Percentiles rank a stretch among this genome's conserved stretches.
Evolutionary conservation across 2,888 invertebrate genomes (phyloP).

Genomic region (Herminia tarsipennalis): DNA sequence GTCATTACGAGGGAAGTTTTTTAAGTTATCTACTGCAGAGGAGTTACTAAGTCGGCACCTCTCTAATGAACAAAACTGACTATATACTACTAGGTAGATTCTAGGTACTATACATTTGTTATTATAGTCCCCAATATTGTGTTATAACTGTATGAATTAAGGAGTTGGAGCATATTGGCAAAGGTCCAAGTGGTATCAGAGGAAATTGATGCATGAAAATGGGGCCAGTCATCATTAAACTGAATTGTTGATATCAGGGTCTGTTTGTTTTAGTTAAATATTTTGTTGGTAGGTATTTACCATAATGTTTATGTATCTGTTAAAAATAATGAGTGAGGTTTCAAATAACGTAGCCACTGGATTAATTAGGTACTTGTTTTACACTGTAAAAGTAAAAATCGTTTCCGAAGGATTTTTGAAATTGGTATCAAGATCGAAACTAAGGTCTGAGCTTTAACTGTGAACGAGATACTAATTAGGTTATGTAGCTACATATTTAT

Average conservation of each 20-base stretch:
- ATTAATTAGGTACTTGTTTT: too few species aligned
- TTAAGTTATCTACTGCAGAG: slow-evolving; percentile 17
- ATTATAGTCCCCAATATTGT: slow-evolving; percentile 22
- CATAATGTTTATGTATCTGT: too few species aligned
- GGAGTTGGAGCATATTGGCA: slow-evolving; percentile 26
- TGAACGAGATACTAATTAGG: too few species aligned
- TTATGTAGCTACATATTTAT: too few species aligned
- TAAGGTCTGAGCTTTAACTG: too few species aligned
- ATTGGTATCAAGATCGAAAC: too few species aligned
- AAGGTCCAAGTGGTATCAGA: slow-evolving; percentile 36
- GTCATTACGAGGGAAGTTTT: slow-evolving; percentile 23
- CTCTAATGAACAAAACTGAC: neutral
- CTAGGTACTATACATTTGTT: slow-evolving; percentile 15
- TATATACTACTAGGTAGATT: too few species aligned
- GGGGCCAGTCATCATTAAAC: slow-evolving; percentile 29
- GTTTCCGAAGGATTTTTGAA: too few species aligned
- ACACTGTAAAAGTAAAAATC: too few species aligned
- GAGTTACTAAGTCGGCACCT: slow-evolving; percentile 6
- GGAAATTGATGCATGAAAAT: slow-evolving; percentile 40
- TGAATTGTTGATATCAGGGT: slow-evolving; percentile 22
- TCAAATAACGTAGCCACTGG: too few species aligned
- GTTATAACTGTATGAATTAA: slow-evolving; percentile 20
- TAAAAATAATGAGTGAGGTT: too few species aligned
- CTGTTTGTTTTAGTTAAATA: slow-evolving; percentile 17
- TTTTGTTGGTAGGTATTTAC: too few species aligned